Evolutionary conservation across 2,888 invertebrate species (phyloP), one percentile per base, ranked within the genome.

Genomic region (Sympetrum striolatum): DNA sequence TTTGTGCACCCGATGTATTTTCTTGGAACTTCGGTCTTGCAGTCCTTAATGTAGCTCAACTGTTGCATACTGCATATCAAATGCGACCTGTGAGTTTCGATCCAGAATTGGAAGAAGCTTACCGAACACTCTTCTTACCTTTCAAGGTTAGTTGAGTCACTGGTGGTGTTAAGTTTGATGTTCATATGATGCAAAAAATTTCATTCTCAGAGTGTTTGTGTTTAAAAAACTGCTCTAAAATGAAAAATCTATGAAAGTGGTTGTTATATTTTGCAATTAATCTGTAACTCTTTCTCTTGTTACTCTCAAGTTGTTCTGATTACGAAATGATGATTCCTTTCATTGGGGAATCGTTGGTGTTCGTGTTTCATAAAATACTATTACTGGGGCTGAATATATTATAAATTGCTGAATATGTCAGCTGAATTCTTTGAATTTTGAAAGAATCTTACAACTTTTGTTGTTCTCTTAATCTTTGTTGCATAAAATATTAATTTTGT

Each of bases 11-110:
- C 0, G 97, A 97, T 93, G 96, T 98, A 10, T 98, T 98, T 94
- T 97, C 97, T 0, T 98, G 98, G 98, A 97, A 97, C 93, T 97
- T 98, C 93, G 96, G 96, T 91, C 97, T 98, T 94, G 96, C 97
- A 93, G 94, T 97, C 91, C 95, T 98, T 92, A 98, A 98, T 93
- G 95, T 97, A 92, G 96, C 96, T 0, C 98, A 98, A 94, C 95
- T 97, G 31, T 96, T 98, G 82, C 96, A 97, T 93, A 95, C 97
- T 91, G 95, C 97, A 80, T 98, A 98, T 93, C 96, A 97, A 93
- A 96, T 98, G 95, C 94, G 97, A 92, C 97, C 97, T 0, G 97
- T 98, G 80, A 97, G 96, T 93, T 97, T 98, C 93, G 97, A 97
- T 93, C 96, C 96, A 0, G 97, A 98, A 93, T 94, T 98, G 12